Base-by-base conservation (phyloP, 2,113 vertebrate genomes). In the Jacana jacana region DNA sequence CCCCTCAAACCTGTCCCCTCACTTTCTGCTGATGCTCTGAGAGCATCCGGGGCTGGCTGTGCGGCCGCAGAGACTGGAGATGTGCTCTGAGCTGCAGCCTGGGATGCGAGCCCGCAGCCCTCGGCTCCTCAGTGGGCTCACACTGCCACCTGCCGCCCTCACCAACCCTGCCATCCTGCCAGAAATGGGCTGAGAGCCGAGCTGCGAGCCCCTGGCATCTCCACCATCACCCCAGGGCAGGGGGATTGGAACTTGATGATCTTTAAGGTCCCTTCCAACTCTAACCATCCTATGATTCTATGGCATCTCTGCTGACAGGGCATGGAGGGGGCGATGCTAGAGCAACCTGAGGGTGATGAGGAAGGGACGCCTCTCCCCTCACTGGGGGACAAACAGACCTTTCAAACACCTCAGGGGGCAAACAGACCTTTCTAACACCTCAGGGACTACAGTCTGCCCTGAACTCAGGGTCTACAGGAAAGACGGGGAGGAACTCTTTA, bases 71-170 rank as follows among this genome's bases (percentile, higher is more conserved):
- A 8, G 40, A 7, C 7, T 3, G 28, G 18, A 10, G 72, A 1
- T 3, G 46, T 17, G 1, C 20, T 28, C 8, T 0, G 35, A 28
- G 65, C 57, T 6, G 49, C 84, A 17, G 51, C 27, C 33, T 16
- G 1, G 3, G 31, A 20, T 28, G 35, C 13, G 10, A 6, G 28
- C 48, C 35, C 5, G 19, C 44, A 49, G 52, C 33, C 28, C 23
- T 28, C 22, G 5, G 63, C 37, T 46, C 8, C 51, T 87, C n/a
- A 3, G 51, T 57, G 6, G 90, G 40, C 92, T 93, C 70, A 55
- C 87, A 89, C 35, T 46, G 90, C 96, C 95, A 91, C 19, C 96
- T 97, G 93, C 95, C 2, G 94, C 86, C 40, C 44, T 39, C 27
- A 2, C 54, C 25, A 19, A 2, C 23, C 13, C 23, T 4, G 4